Base-by-base conservation (phyloP, 2,888 invertebrate species). In the Baccha elongata region DNA sequence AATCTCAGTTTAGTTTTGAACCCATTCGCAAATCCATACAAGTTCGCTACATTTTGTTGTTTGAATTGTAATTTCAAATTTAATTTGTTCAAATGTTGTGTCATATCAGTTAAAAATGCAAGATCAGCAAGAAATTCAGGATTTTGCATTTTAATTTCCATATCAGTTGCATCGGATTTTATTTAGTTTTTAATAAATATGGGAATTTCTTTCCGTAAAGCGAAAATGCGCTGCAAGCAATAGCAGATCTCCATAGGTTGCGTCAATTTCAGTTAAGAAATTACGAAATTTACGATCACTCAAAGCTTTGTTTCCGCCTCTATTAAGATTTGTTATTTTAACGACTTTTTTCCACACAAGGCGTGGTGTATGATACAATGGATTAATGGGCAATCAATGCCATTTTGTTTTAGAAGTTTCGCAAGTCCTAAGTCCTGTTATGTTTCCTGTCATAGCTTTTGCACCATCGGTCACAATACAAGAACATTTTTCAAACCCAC, bases 391-490 rank as follows among this genome's bases (percentile, higher is more conserved):
- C 52, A 65, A 52, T 65, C 10, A 65, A 52, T 65, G 52, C 52
- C 23, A 52, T 29, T 65, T 11, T 50, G 37, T 40, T 52, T 65
- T 40, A 50, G 52, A 29, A 65, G 15, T 42, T 29, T 29, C 50
- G 50, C 17, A 52, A 40, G 29, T 65, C 52, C 19, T 52, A 52
- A 40, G 29, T 67, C 52, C 19, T 52, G 52, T 67, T 23, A 48
- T 35, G 32, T 11, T 35, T 35, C 46, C 46, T 37, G 50, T 40
- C 65, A 65, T 50, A 26, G 52, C 65, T 52, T 52, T 52, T 17
- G 52, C 65, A 17, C 52, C 65, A 67, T 52, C 65, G 10, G 52
- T 53, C 29, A 67, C 52, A 67, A 67, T 42, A 37, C 44, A 65
- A 40, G 50, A 65, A 65, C 50, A 65, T 29, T 52, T 65, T 48